A percentile compares a stretch with the other conserved stretches of the same genome.
phyloP scores from a whole-genome alignment of 2,113 vertebrate species.

The Ariopsis seemanni region DNA sequence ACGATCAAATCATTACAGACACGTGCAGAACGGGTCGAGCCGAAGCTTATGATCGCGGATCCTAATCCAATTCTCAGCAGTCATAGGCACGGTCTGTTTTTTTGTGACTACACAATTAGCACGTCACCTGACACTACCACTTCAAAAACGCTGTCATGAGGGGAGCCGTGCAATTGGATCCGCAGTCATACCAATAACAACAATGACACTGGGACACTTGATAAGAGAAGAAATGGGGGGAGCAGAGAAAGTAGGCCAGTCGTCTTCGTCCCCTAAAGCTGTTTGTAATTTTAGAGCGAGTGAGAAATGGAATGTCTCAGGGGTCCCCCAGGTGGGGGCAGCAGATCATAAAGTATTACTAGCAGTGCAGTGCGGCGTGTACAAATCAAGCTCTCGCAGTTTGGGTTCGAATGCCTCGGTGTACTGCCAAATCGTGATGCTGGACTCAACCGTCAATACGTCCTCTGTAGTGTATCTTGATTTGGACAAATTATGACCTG shows the following conservation, averaged over 20 bases:
- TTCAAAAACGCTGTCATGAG: constrained; percentile 38
- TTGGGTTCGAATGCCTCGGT: constrained; percentile 50
- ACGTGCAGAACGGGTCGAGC: neutral
- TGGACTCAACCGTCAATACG: constrained; percentile 5
- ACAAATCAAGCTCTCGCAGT: constrained; percentile 47
- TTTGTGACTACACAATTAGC: constrained; percentile 46
- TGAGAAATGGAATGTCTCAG: constrained; percentile 43
- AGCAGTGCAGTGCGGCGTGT: neutral
- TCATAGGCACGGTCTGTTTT: constrained; percentile 40
- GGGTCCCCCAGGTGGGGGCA: constrained; percentile 59
- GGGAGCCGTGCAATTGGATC: constrained; percentile 33
- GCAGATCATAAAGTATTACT: constrained; percentile 48
- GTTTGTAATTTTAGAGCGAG: constrained; percentile 48
- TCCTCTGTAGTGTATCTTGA: neutral
- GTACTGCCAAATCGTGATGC: constrained; percentile 39
- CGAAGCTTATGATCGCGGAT: neutral
- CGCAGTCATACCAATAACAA: constrained; percentile 36
- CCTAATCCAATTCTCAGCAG: constrained; percentile 45
- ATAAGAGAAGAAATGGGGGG: constrained; percentile 32
- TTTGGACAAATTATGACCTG: neutral
- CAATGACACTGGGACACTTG: constrained; percentile 38
- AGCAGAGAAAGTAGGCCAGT: neutral
- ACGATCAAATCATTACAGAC: neutral
- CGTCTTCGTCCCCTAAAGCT: constrained; percentile 32
- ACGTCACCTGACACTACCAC: constrained; percentile 44